These are phyloP conservation scores for Holacanthella duospinosa DNA, from an alignment of 2,888 invertebrate species.

Conservation along the genomic window DNA sequence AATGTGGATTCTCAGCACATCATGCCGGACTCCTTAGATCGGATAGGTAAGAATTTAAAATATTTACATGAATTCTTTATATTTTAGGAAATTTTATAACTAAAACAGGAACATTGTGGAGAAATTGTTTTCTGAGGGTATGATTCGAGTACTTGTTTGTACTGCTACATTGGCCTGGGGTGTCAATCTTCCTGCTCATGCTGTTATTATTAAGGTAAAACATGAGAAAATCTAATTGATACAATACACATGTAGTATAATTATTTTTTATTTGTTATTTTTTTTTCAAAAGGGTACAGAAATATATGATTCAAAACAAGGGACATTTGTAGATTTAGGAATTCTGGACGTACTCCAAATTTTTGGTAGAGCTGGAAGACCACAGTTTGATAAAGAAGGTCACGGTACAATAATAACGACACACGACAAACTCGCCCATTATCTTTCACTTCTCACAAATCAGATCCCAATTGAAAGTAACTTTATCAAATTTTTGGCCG, in stretches of 20 bases:
- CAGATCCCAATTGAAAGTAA: slow-evolving; percentile 98
- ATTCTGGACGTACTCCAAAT: slow-evolving; percentile 97
- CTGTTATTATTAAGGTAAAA: slow-evolving; percentile 87
- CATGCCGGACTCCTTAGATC: slow-evolving; percentile 88
- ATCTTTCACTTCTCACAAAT: slow-evolving; percentile 83
- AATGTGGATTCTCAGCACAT: slow-evolving; percentile 82
- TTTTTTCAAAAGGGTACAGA: slow-evolving; percentile 66
- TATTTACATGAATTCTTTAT: not conserved
- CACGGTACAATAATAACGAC: slow-evolving; percentile 91
- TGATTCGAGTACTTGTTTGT: slow-evolving; percentile 78
- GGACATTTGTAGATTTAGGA: slow-evolving; percentile 85
- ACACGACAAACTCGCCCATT: slow-evolving; percentile 83
- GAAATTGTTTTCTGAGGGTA: slow-evolving; percentile 76
- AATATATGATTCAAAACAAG: slow-evolving; percentile 91
- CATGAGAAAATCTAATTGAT: slow-evolving; percentile 38
- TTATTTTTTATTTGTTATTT: slow-evolving; percentile 1
- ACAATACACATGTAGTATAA: too few relatives aligned
- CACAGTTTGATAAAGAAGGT: slow-evolving; percentile 91
- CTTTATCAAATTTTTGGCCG: slow-evolving; percentile 79
- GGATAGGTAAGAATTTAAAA: slow-evolving; percentile 54
- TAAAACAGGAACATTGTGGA: slow-evolving; percentile 63
- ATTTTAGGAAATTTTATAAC: not conserved
- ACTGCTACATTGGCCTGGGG: slow-evolving; percentile 99
- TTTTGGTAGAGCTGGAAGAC: slow-evolving; percentile 95
- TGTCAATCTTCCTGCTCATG: slow-evolving; percentile 96